A percentile compares a stretch with the other conserved stretches of the same genome.
Conservation (phyloP, 2,888 invertebrate species). For the Drosophila pseudotakahashii region DNA sequence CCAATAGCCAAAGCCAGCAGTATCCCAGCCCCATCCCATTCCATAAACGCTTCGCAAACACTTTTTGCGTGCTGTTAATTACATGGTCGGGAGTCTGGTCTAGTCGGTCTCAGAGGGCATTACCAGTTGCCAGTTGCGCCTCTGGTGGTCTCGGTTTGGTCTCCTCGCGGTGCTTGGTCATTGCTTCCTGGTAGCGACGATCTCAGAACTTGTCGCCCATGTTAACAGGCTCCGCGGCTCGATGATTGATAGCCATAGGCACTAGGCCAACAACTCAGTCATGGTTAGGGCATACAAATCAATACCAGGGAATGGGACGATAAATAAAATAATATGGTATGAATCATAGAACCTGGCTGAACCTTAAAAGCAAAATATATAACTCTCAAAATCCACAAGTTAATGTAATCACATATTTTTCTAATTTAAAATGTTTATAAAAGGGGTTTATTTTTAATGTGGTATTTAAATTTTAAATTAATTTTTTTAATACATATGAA, state of each 20-base stretch:
- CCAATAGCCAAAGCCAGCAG: constrained; percentile 37
- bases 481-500: too few species aligned
- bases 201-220: constrained; percentile 51
- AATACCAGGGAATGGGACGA: not conserved
- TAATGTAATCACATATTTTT: too few species aligned
- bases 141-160: constrained; percentile 59
- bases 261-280: constrained; percentile 38
- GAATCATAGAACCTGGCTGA: too few species aligned
- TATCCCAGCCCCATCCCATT: constrained; percentile 40
- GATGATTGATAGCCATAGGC: constrained; percentile 76
- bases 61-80: constrained; percentile 80
- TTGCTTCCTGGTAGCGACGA: constrained; percentile 77
- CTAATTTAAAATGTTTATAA: too few species aligned
- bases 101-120: constrained; percentile 71
- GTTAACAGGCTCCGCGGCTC: constrained; percentile 36
- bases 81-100: constrained; percentile 61
- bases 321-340: too few species aligned
- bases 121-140: constrained; percentile 51
- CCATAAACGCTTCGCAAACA: constrained; percentile 75
- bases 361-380: too few species aligned
- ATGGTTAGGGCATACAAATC: constrained; percentile 5
- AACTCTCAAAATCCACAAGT: too few species aligned
- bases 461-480: too few species aligned
- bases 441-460: too few species aligned
- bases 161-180: constrained; percentile 66